Conservation (phyloP, 2,797 vertebrate species). For the Hypotaenidia philippensis region DNA sequence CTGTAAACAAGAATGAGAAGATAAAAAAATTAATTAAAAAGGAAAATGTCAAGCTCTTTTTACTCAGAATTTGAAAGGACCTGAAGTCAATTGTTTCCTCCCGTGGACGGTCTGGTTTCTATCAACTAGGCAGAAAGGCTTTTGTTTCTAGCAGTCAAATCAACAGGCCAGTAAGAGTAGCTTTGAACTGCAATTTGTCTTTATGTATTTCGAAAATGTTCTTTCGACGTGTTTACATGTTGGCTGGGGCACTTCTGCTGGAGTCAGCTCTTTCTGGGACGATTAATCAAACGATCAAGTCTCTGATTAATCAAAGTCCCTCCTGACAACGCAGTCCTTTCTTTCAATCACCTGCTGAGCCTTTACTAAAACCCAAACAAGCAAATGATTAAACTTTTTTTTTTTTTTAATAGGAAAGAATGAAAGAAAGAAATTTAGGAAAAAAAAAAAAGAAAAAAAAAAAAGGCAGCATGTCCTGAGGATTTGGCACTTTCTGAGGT, state of each 20-base stretch:
- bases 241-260: slow-evolving; percentile 50
- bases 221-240: slow-evolving; percentile 64
- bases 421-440: slow-evolving; percentile 1
- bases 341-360: slow-evolving; percentile 69
- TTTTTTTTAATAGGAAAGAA: background rate
- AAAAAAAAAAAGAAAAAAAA: background rate
- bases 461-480: background rate
- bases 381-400: slow-evolving; percentile 42
- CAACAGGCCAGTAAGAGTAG: slow-evolving; percentile 55
- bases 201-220: slow-evolving; percentile 68
- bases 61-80: slow-evolving; percentile 45
- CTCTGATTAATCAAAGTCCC: slow-evolving; percentile 69
- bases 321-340: slow-evolving; percentile 29
- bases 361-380: slow-evolving; percentile 55
- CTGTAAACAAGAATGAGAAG: slow-evolving; percentile 53
- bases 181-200: slow-evolving; percentile 78
- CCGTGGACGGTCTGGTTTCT: slow-evolving; percentile 69
- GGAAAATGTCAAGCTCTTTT: slow-evolving; percentile 40
- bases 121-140: slow-evolving; percentile 62
- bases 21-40: slow-evolving; percentile 36
- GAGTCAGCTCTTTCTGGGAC: slow-evolving; percentile 62
- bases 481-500: slow-evolving; percentile 47
- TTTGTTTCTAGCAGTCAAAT: slow-evolving; percentile 72
- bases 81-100: slow-evolving; percentile 65
- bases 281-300: slow-evolving; percentile 66